Base-by-base conservation (phyloP, 2,797 vertebrate genomes). In the Crenuchus spilurus region DNA sequence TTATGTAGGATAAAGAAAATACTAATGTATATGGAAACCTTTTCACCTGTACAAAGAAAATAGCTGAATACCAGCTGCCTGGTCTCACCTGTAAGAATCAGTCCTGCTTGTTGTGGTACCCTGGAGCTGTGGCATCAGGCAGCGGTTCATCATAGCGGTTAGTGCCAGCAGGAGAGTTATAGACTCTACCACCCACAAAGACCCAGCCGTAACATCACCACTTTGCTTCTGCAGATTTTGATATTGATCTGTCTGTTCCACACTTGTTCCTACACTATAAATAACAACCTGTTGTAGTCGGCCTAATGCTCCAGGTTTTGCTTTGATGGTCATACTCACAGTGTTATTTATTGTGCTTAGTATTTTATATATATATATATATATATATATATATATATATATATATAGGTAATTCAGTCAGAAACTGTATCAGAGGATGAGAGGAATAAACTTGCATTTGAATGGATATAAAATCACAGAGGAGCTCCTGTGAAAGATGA, bases 201-300 rank as follows among this genome's bases (percentile, higher is more conserved):
- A 3, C 31, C 39, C 35, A 22, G 7, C 16, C 55, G 6, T 20
- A 3, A 35, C 16, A 18, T 18, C 52, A 55, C n/a, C 54, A 35
- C 16, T 37, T 39, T 39, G 10, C 18, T 35, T 2, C n/a, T 5
- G 9, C 31, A 22, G 57, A 37, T 20, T 6, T 60, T 60, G 18
- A 39, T 20, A 73, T 64, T 31, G 72, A 65, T 66, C 51, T 8
- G n/a, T 39, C 18, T 26, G 13, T 33, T 44, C 18, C 10, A 6
- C 16, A n/a, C 48, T 65, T 14, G 8, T 64, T 33, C 44, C 35
- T 7, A 13, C 3, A 1, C n/a, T 73, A 44, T 55, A 44, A 57
- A 65, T 48, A 55, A 39, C 28, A 2, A 8, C 58, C 35, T n/a
- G n/a, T 4, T 5, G 51, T 28, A 1, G 51, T 54, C 33, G 37